Conservation (phyloP, 2,888 invertebrate genomes). For the Apodemia duryi region DNA sequence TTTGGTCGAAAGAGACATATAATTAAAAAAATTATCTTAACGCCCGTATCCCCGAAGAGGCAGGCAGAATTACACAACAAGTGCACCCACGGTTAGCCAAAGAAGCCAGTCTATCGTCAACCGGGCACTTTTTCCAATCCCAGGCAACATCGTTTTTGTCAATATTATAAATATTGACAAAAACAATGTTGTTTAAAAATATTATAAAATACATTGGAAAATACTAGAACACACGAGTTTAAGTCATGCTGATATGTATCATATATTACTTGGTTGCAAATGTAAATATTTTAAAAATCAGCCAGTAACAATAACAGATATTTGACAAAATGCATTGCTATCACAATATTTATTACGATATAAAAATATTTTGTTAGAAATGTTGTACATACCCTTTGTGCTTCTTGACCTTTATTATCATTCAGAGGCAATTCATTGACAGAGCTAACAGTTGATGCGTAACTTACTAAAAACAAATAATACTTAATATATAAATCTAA, state of each 20-base stretch:
- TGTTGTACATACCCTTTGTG: constrained; percentile 52
- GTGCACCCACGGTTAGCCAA: no score
- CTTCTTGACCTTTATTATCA: constrained; percentile 60
- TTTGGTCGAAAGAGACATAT: neutral
- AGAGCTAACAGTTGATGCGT: constrained; percentile 61
- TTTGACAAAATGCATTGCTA: constrained; percentile 17
- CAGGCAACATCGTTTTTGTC: no score
- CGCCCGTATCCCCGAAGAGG: constrained; percentile 25
- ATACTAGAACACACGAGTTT: no score
- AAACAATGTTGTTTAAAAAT: no score
- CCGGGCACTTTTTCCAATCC: no score
- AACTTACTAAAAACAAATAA: constrained; percentile 7
- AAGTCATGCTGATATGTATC: neutral
- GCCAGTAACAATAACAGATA: neutral
- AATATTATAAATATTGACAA: no score
- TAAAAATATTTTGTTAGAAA: neutral
- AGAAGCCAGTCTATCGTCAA: no score
- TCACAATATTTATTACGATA: constrained; percentile 18
- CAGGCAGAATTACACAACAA: no score
- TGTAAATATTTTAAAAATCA: neutral
- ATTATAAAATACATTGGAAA: no score
- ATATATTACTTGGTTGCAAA: neutral
- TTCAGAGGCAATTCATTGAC: constrained; percentile 54
- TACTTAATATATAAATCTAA: neutral
- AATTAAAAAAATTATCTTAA: neutral